Base-by-base conservation (phyloP, 2,797 vertebrate genomes). In the Parauchenoglanis punctatus region DNA sequence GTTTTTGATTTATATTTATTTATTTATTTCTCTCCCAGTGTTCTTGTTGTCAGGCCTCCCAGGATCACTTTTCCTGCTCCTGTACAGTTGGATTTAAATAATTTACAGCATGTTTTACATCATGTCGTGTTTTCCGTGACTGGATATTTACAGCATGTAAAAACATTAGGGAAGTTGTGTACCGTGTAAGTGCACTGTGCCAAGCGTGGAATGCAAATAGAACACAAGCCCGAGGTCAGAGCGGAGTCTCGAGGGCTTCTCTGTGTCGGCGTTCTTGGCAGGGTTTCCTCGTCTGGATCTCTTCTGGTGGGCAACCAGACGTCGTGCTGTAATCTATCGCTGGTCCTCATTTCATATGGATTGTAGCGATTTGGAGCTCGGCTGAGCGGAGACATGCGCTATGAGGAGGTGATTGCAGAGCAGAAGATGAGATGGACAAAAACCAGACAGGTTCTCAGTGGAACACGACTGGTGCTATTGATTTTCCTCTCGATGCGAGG, bases 361-460 rank as follows among this genome's bases (percentile, higher is more conserved):
- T 63, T 23, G 67, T 35, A 73, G 68, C 2, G 40, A 82, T 81
- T 81, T 73, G 67, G 56, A 81, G 63, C 83, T 85, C 49, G 49
- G 83, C 70, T 49, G 65, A 89, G 72, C 75, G 87, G 89, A 88
- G 87, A 88, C 54, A 49, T 84, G 88, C 52, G 56, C 80, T 68
- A 84, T 78, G 80, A 88, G 67, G 67, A 40, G 83, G 77, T 88
- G 83, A 84, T 82, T 68, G 88, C 80, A 56, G 58, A 75, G 85
- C 76, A 65, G 81, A 83, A 80, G 63, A 80, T 77, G 83, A 63
- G 58, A 20, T 0, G 31, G 2, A 81, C 58, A 28, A 28, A 54
- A 81, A n/a, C 63, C 44, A 17, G 40, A 2, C 80, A 28, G 59
- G 11, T 82, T 82, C 61, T 82, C 40, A 8, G 15, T 8, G 81